Conservation (phyloP, 2,113 vertebrate genomes). For the Ageneiosus marmoratus region DNA sequence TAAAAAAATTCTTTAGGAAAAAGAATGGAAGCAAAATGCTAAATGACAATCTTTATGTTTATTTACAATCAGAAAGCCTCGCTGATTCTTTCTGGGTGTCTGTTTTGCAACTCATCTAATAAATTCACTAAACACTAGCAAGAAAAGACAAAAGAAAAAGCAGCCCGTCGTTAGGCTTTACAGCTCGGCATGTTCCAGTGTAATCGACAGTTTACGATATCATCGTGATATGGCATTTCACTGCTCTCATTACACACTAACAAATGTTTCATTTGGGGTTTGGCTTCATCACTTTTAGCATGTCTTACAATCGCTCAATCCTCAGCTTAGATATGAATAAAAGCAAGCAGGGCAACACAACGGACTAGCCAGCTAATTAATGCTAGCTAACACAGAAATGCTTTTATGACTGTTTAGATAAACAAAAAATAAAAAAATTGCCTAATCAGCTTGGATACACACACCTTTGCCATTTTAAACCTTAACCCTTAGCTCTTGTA, state of each 20-base stretch:
- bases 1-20: slow-evolving; percentile 43
- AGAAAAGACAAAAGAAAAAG: background rate
- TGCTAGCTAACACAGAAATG: background rate
- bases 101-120: slow-evolving; percentile 4
- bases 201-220: background rate
- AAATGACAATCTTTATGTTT: slow-evolving; percentile 64
- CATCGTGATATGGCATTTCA: too few species aligned
- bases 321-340: background rate
- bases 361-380: background rate
- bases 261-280: background rate
- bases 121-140: slow-evolving; percentile 11
- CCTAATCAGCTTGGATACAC: background rate
- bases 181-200: slow-evolving; percentile 8
- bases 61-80: slow-evolving; percentile 72
- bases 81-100: background rate
- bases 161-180: background rate
- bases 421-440: too few species aligned
- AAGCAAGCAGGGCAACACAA: background rate
- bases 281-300: background rate
- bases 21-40: slow-evolving; percentile 34
- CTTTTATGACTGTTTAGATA: background rate
- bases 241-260: background rate
- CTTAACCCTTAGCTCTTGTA: background rate
- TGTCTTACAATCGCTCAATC: background rate
- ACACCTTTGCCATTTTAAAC: background rate